Conservation (phyloP, 2,888 invertebrate species). For the Charanyca ferruginea region DNA sequence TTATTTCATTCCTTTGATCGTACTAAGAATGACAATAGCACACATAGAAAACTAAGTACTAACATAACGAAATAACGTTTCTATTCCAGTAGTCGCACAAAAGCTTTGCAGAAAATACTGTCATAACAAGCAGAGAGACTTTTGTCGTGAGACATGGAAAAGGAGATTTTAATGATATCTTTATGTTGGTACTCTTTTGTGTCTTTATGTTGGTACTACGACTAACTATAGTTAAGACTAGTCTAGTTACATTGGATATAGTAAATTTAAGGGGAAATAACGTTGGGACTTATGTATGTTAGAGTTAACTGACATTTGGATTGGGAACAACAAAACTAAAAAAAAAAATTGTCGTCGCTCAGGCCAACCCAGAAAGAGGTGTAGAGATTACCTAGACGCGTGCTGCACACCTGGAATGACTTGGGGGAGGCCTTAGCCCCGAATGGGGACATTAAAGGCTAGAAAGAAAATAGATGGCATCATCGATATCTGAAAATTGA, state of each 20-base stretch:
- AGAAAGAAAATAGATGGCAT: no score
- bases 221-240: constrained; percentile 36
- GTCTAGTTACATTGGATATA: constrained; percentile 31
- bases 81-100: constrained; percentile 56
- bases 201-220: constrained; percentile 42
- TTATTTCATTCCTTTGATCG: constrained; percentile 38
- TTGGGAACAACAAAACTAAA: background rate
- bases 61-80: constrained; percentile 37
- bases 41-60: constrained; percentile 37
- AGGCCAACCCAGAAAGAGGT: no score
- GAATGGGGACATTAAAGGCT: no score
- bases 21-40: constrained; percentile 39
- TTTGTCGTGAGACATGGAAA: constrained; percentile 61
- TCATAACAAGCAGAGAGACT: constrained; percentile 65
- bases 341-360: no score
- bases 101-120: constrained; percentile 59
- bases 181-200: constrained; percentile 55
- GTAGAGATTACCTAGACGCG: no score
- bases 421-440: no score
- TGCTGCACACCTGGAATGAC: no score
- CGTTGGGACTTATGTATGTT: background rate
- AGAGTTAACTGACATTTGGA: background rate
- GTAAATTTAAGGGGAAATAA: constrained; percentile 27
- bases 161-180: constrained; percentile 69
- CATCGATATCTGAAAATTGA: no score